These are phyloP conservation scores for Paralvinella palmiformis DNA, from an alignment of 1,140 invertebrate species.

Conservation along the genomic window DNA sequence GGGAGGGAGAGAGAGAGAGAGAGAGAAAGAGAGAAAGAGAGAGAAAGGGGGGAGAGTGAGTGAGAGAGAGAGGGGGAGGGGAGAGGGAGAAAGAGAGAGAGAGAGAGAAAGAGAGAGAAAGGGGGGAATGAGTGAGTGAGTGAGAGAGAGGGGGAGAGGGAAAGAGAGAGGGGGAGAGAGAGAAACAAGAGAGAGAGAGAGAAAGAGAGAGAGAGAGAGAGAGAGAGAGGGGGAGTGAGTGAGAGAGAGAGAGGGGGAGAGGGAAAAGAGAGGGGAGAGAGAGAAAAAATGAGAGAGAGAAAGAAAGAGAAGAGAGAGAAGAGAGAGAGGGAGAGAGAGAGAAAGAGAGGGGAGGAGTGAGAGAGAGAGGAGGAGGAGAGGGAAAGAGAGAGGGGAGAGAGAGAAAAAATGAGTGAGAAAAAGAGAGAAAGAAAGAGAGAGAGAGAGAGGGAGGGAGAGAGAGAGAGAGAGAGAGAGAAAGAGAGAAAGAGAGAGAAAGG, in stretches of 20 bases:
- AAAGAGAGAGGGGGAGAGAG: not conserved
- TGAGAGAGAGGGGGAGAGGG: not conserved
- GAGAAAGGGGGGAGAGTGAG: not conserved
- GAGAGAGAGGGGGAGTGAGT: not conserved
- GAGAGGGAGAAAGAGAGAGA: not conserved
- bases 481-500: not conserved
- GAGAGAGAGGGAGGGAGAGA: not conserved
- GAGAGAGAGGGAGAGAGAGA: not conserved
- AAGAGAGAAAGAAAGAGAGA: no score
- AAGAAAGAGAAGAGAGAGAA: not conserved
- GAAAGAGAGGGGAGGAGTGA: not conserved
- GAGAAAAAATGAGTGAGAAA: not conserved
- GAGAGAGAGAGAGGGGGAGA: conserved; percentile 8
- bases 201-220: not conserved
- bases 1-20: not conserved
- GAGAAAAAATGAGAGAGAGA: not conserved
- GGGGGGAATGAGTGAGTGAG: not conserved
- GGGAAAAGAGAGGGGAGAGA: not conserved
- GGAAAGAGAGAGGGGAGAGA: not conserved
- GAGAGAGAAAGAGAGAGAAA: not conserved
- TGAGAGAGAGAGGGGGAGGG: no score
- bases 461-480: not conserved
- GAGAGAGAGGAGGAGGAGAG: not conserved
- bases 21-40: not conserved
- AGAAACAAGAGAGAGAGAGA: not conserved